Evolutionary conservation across 2,888 invertebrate genomes (phyloP), one percentile per base, ranked within the genome.

Genomic region (Eubasilissa splendida): DNA sequence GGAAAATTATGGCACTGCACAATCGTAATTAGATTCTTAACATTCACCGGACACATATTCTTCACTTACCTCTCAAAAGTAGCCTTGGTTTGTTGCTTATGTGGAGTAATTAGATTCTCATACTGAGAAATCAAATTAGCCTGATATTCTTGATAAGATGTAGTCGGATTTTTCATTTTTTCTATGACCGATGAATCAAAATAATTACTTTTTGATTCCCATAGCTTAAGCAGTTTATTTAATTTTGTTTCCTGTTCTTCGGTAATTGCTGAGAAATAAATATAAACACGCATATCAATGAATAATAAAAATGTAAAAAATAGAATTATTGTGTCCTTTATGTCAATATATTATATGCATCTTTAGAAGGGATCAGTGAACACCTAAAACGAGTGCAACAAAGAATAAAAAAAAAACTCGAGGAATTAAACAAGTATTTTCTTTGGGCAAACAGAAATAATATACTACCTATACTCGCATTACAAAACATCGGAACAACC

Each of bases 401-500:
- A 42, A 42, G 42, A 42, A 5, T 42, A 5, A 42, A 63, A 63
- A 63, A 11, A 63, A 42, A 31, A 42, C 63, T 12, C 33, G 33
- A 63, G 31, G 63, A 63, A 63, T 33, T 33, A 42, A 42, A 42
- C 63, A 63, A 63, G 10, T 63, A 8, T 68, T 50, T 68, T 68
- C 22, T 50, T 11, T 2, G 10, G 52, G 50, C 12, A 14, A 68
- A 52, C 68, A 76, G 14, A 66, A 76, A 66, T 14, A 31, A 22
- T 33, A 53, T 53, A 58, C 91, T 92, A 89, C 94, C 94, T 87
- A 95, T 92, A 88, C 95, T 94, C 85, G 98, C 95, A 89, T 96
- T 96, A 91, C 98, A 98, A 92, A 98, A 99, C 95, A 99, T 97
- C 86, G 99, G 98, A 86, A 99, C 96, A 86, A 99, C 98, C 86